These are phyloP conservation scores for Pontoporia blainvillei DNA, from an alignment of 2,113 vertebrate genomes.

Conservation along the genomic window DNA sequence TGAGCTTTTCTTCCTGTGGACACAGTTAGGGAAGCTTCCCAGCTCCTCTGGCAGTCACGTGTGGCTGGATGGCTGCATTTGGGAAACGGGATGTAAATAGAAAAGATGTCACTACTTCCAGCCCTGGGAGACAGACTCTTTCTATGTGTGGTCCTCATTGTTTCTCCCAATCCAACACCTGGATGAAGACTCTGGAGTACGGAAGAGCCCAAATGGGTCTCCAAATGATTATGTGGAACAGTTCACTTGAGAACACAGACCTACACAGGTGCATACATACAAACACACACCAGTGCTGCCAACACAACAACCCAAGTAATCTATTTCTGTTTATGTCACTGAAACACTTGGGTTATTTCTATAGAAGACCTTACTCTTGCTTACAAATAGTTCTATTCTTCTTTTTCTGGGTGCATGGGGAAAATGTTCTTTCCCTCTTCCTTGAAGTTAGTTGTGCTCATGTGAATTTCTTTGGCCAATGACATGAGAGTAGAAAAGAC, in stretches of 20 bases:
- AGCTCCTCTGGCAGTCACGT: background rate
- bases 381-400: background rate
- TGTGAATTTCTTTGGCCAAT: background rate
- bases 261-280: background rate
- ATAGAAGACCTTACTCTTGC: background rate
- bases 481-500: background rate
- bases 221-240: background rate
- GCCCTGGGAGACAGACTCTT: background rate
- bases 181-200: background rate
- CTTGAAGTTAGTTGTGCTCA: background rate
- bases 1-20: background rate
- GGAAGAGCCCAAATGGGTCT: background rate
- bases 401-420: background rate
- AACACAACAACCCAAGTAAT: background rate
- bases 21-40: background rate
- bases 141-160: background rate
- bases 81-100: background rate
- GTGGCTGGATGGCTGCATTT: background rate
- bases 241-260: background rate
- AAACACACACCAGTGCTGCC: background rate
- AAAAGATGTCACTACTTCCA: background rate
- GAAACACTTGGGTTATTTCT: background rate
- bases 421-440: background rate
- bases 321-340: background rate
- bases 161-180: background rate